Evolutionary conservation across 1,140 invertebrate genomes (phyloP).

Genomic region (Drosophila rufa): DNA sequence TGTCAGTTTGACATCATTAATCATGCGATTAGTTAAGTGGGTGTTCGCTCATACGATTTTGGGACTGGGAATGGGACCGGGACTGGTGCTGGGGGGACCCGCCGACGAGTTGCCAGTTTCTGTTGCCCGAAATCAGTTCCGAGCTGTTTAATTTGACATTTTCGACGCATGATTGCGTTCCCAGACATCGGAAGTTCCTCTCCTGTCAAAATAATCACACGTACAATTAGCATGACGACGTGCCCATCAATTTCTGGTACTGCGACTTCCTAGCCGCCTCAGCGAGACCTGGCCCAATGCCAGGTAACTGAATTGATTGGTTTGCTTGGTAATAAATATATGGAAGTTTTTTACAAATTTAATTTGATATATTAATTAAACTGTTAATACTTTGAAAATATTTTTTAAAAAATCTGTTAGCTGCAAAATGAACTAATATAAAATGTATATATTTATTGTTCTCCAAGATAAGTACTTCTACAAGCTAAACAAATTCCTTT

Average conservation of each 20-base stretch:
- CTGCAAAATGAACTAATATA: not conserved
- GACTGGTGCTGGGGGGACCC: not conserved
- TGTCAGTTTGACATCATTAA: constrained; percentile 84
- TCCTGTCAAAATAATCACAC: constrained; percentile 83
- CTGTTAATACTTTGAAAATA: not conserved
- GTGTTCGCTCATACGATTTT: constrained; percentile 62
- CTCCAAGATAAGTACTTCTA: not conserved
- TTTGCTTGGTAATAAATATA: not conserved
- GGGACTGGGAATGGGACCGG: not conserved
- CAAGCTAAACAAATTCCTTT: not conserved
- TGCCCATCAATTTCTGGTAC: constrained; percentile 73
- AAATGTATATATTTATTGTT: too few relatives aligned
- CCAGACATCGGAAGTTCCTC: constrained; percentile 42
- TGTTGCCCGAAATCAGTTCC: constrained; percentile 74
- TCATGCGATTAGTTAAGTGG: constrained; percentile 85
- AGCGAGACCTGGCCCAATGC: constrained; percentile 15
- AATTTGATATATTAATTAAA: too few relatives aligned
- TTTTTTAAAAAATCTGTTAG: not conserved
- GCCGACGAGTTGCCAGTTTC: constrained; percentile 3
- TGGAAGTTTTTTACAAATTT: not conserved
- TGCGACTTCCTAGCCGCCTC: constrained; percentile 3
- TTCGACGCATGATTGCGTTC: constrained; percentile 82
- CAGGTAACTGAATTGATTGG: constrained; percentile 37
- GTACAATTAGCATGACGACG: constrained; percentile 83
- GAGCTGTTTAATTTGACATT: constrained; percentile 84